A percentile compares a stretch with the other conserved stretches of the same genome.
Evolutionary conservation across 2,888 invertebrate genomes (phyloP).

Genomic region (Strigamia transsilvanica): DNA sequence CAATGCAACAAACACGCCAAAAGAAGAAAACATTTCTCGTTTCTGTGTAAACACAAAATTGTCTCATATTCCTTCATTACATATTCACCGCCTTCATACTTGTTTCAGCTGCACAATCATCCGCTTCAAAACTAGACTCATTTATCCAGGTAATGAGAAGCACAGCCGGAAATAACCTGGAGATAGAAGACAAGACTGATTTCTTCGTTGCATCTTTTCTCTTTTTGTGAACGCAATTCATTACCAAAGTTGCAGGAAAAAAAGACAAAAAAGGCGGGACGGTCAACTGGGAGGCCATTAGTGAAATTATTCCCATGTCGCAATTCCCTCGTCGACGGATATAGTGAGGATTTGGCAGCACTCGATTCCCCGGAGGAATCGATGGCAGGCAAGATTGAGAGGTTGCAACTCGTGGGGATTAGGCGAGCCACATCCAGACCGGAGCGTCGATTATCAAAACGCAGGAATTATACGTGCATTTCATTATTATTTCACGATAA

Average conservation of each 20-base stretch:
- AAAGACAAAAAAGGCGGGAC: neutral
- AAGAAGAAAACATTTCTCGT: too few relatives aligned
- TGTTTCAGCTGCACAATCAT: neutral
- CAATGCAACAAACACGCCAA: too few relatives aligned
- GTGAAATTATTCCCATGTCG: constrained; percentile 26
- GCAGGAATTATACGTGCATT: neutral
- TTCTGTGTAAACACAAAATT: neutral
- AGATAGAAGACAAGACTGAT: neutral
- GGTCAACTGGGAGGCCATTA: constrained; percentile 6
- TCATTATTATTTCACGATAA: constrained; percentile 10
- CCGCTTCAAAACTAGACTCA: neutral
- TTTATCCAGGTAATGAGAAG: constrained; percentile 2
- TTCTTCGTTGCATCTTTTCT: neutral
- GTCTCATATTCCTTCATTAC: neutral
- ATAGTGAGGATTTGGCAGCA: constrained; percentile 16
- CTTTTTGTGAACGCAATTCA: neutral
- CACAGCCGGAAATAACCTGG: neutral
- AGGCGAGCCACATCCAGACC: neutral
- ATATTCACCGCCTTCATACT: neutral
- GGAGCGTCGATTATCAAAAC: neutral
- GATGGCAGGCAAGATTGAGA: constrained; percentile 21
- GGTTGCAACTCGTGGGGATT: constrained; percentile 10
- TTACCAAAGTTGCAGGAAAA: neutral
- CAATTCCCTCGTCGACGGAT: constrained; percentile 18
- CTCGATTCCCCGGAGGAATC: neutral